Evolutionary conservation across 1,140 invertebrate species (phyloP).

Genomic region (Magallana gigas): DNA sequence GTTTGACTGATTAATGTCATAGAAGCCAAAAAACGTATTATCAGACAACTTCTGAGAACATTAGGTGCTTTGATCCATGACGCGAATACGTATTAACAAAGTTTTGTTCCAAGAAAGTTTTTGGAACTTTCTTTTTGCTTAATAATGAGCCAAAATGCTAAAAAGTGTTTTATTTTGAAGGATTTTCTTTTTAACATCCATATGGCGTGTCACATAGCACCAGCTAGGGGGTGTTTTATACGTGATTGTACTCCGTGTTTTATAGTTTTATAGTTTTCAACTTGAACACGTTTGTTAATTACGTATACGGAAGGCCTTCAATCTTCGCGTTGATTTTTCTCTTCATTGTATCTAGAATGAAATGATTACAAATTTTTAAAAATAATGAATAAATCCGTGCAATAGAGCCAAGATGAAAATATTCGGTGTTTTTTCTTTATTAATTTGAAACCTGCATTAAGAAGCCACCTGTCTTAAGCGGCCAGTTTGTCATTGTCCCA

Average conservation of each 20-base stretch:
- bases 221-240: background rate
- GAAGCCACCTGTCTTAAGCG: no score
- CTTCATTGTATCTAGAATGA: no score
- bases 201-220: slow-evolving; percentile 12
- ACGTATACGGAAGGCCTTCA: no score
- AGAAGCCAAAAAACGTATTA: slow-evolving; percentile 18
- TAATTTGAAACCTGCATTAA: no score
- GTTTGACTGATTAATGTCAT: slow-evolving; percentile 42
- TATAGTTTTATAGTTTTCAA: background rate
- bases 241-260: background rate
- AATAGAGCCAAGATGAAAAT: no score
- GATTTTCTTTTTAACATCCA: slow-evolving; percentile 5
- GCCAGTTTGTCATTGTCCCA: no score
- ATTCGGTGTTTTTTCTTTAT: no score
- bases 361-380: no score
- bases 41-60: slow-evolving; percentile 41
- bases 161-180: slow-evolving; percentile 29
- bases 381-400: no score
- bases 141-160: slow-evolving; percentile 35
- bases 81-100: slow-evolving; percentile 38
- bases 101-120: slow-evolving; percentile 31
- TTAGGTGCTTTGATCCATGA: slow-evolving; percentile 41
- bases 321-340: no score
- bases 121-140: slow-evolving; percentile 28
- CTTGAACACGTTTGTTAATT: background rate